Evolutionary conservation across 2,113 vertebrate genomes (phyloP).

Genomic region (Cyanoramphus novaezelandiae): DNA sequence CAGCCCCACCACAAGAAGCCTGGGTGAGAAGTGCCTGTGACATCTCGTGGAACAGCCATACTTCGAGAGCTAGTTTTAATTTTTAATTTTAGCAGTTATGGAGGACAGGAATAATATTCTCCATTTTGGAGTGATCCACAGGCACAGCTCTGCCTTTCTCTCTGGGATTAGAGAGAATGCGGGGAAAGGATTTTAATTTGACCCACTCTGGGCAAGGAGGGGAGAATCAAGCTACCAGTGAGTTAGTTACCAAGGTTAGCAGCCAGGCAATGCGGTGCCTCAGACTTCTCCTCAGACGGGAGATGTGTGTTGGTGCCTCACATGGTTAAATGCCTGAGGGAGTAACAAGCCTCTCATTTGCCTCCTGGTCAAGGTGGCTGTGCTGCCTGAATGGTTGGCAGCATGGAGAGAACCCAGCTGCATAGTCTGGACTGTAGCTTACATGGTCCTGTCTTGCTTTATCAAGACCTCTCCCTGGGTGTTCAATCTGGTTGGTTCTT

Average conservation of each 20-base stretch:
- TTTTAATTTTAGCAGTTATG: background rate
- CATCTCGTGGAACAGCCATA: background rate
- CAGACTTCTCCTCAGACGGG: background rate
- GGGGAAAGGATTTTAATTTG: background rate
- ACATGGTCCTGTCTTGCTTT: background rate
- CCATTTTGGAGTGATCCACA: background rate
- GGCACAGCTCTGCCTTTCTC: background rate
- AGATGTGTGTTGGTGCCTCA: background rate
- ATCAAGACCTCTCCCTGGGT: background rate
- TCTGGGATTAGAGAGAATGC: background rate
- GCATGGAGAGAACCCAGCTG: background rate
- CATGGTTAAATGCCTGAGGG: background rate
- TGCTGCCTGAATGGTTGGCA: background rate
- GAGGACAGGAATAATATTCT: background rate
- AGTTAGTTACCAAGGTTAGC: background rate
- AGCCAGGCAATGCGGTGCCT: background rate
- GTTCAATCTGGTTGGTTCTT: background rate
- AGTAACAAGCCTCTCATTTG: background rate
- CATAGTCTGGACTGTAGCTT: background rate
- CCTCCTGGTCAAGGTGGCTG: background rate
- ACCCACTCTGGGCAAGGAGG: background rate
- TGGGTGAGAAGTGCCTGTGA: conserved; percentile 52
- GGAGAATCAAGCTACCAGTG: background rate
- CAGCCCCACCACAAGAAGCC: conserved; percentile 42
- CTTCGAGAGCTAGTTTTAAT: background rate